phyloP scores from a whole-genome alignment of 2,797 vertebrate genomes.

The Dallia pectoralis region DNA sequence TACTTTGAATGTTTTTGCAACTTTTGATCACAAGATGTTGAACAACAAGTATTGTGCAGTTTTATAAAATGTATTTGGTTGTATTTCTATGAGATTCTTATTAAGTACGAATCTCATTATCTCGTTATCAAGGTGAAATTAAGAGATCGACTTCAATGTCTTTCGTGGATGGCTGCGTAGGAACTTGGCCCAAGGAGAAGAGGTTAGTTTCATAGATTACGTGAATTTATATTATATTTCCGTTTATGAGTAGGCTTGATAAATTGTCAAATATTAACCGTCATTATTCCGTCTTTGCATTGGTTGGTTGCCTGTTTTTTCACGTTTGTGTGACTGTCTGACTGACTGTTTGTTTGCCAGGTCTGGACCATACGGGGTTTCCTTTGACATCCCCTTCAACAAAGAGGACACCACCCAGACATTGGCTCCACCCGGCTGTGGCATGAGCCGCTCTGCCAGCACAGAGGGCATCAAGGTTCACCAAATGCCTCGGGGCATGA shows the following conservation, averaged over 20 bases:
- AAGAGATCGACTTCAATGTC: slow-evolving; percentile 96
- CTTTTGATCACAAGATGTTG: not conserved
- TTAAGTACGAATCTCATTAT: slow-evolving; percentile 24
- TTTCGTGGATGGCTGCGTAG: slow-evolving; percentile 91
- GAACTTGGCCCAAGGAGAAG: slow-evolving; percentile 98
- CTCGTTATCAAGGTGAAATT: slow-evolving; percentile 81
- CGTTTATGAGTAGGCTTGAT: too few species aligned
- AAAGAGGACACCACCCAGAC: slow-evolving; percentile 77
- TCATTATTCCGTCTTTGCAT: too few species aligned
- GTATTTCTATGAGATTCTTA: slow-evolving; percentile 25
- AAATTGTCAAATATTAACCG: too few species aligned
- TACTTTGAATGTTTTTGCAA: not conserved
- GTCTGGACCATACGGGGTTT: slow-evolving; percentile 92
- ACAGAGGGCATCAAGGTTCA: slow-evolving; percentile 85
- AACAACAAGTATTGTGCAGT: not conserved
- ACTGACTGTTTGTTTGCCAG: slow-evolving; percentile 61
- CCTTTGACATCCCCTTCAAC: slow-evolving; percentile 96
- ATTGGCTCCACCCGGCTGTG: slow-evolving; percentile 61
- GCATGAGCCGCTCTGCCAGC: slow-evolving; percentile 89
- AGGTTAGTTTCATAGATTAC: slow-evolving; percentile 67
- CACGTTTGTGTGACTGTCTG: not conserved
- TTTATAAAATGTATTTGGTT: not conserved
- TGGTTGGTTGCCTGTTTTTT: too few species aligned
- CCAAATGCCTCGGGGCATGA: slow-evolving; percentile 76
- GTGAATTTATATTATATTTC: not conserved